Evolutionary conservation across 2,888 invertebrate genomes (phyloP), one percentile per base, ranked within the genome.

Genomic region (Mesorhabditis sp.): DNA sequence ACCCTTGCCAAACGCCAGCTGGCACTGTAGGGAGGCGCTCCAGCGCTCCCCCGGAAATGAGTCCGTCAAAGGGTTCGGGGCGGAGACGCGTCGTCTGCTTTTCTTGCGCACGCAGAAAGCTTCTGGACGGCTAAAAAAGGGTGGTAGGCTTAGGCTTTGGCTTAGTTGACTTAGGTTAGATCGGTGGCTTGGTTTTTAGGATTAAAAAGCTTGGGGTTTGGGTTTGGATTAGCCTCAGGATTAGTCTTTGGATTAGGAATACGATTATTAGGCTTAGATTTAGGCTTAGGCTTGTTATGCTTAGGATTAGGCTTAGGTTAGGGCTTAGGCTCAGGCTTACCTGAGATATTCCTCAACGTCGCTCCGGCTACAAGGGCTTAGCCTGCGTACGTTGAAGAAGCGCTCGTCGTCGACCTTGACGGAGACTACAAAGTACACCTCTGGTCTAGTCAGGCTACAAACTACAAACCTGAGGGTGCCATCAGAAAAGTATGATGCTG

Each of bases 1-100:
- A 13, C 74, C 74, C 5, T 78, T 77, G 7, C 83, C 84, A 65
- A 83, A 84, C 0, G 82, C 82, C 50, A 83, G 72, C 65, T 81
- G 78, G 71, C 84, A 84, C 71, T 84, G 84, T 69, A 76, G 75
- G 28, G 58, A 13, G 58, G 58, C 58, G 10, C 10, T 13, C 10
- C 7, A 50, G 58, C 58, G 58, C 58, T 50, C 58, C 10, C 58
- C 58, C 58, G 58, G 58, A n/a, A 50, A 50, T 50, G 58, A 50
- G n/a, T 50, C 58, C 58, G n/a, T 50, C 58, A n/a, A 2, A 1
- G 28, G 28, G 28, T 28, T 28, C 2, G n/a, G 58, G n/a, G 58
- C 58, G 58, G 58, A 50, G 58, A 50, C 58, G 7, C n/a, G 7
- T 50, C n/a, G 1, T 13, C 58, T 10, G 58, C 58, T n/a, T 50